phyloP scores from a whole-genome alignment of 2,888 invertebrate species.

The Hyalella azteca region DNA sequence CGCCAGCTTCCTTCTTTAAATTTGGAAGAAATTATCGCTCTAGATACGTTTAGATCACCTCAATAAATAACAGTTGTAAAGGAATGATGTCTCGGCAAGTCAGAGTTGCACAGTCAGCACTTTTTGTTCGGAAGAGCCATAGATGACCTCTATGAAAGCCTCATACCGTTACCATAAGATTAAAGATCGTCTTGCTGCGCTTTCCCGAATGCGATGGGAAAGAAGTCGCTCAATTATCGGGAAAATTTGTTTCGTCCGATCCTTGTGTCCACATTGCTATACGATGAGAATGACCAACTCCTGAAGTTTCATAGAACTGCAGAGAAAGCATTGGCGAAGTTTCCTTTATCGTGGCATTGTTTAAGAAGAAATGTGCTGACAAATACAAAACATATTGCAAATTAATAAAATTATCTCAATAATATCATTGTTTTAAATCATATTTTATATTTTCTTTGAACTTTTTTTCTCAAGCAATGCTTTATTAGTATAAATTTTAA shows the following conservation, averaged over 20 bases:
- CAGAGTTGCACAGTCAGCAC: conserved; percentile 7
- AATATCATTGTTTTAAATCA: no score
- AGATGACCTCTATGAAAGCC: background rate
- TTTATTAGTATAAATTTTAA: no score
- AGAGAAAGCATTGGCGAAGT: no score
- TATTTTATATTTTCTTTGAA: no score
- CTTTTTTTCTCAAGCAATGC: no score
- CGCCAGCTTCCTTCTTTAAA: background rate
- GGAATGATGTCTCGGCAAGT: conserved; percentile 30
- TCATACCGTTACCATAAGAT: background rate
- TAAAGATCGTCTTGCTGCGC: background rate
- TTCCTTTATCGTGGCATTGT: no score
- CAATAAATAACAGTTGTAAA: background rate
- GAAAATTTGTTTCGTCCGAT: background rate
- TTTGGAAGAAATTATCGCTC: conserved; percentile 1
- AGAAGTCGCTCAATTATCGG: background rate
- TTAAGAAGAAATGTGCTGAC: no score
- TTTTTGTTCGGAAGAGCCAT: conserved; percentile 22
- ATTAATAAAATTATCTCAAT: no score
- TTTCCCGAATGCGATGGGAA: background rate
- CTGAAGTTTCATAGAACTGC: no score
- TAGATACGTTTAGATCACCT: conserved; percentile 20
- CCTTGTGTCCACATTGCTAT: background rate
- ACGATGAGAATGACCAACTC: background rate
- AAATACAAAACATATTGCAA: no score